Percentiles rank a stretch among this genome's conserved stretches.
Conservation (phyloP, 2,797 vertebrate genomes). For the Sternarchorhynchus goeldii region DNA sequence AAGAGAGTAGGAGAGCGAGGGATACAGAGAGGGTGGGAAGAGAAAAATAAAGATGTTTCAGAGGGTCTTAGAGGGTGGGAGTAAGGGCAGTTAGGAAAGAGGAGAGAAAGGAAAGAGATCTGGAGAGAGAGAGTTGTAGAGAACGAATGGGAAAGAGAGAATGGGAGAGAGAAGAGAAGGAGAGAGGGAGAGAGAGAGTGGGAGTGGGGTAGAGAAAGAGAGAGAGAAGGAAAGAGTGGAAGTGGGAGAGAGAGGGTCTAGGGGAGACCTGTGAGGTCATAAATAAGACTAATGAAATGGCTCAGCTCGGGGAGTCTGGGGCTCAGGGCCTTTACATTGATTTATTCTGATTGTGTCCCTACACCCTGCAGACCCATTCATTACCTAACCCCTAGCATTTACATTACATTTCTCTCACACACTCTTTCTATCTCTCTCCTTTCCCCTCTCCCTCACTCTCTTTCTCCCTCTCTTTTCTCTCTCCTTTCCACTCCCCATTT, state of each 20-base stretch:
- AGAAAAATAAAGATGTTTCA: too few species aligned
- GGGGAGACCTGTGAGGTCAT: slow-evolving; percentile 67
- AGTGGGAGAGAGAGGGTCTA: not conserved
- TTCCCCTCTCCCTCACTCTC: slow-evolving; percentile 39
- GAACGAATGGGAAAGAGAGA: slow-evolving; percentile 8
- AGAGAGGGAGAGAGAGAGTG: slow-evolving; percentile 40
- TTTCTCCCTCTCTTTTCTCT: slow-evolving; percentile 12
- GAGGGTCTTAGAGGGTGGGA: not conserved
- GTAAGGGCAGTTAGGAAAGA: slow-evolving; percentile 13
- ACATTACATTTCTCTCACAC: slow-evolving; percentile 26
- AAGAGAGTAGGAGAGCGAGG: not conserved
- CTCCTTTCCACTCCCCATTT: too few species aligned
- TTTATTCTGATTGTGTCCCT: slow-evolving; percentile 77
- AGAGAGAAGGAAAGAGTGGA: not conserved
- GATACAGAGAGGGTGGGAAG: too few species aligned
- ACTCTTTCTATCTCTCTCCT: slow-evolving; percentile 44
- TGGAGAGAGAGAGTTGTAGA: slow-evolving; percentile 2
- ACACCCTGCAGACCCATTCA: slow-evolving; percentile 75
- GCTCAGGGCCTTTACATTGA: slow-evolving; percentile 74
- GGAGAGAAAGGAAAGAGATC: slow-evolving; percentile 55
- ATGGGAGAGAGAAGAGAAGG: slow-evolving; percentile 18
- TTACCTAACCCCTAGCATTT: slow-evolving; percentile 58
- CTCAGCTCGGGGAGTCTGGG: slow-evolving; percentile 75
- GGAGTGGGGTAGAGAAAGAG: slow-evolving; percentile 46
- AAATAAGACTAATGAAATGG: slow-evolving; percentile 85